Evolutionary conservation across 2,888 invertebrate genomes (phyloP).

Genomic region (Drepanosiphum platanoidis): DNA sequence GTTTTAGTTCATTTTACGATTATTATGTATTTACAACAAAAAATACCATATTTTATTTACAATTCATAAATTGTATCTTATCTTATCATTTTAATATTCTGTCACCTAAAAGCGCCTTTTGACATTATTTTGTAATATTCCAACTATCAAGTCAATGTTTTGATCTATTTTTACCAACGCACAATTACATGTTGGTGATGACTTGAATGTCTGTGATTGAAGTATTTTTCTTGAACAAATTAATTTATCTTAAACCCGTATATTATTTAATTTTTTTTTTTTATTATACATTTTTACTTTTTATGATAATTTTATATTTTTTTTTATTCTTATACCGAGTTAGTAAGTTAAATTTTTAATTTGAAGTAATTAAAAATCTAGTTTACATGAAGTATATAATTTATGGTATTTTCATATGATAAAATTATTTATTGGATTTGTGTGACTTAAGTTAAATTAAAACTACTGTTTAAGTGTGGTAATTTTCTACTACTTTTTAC

Average conservation of each 20-base stretch:
- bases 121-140: background rate
- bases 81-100: background rate
- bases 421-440: constrained; percentile 2
- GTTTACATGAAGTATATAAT: background rate
- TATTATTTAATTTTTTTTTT: background rate
- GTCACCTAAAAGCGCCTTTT: background rate
- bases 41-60: background rate
- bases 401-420: constrained; percentile 42
- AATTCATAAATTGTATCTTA: background rate
- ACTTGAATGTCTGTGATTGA: background rate
- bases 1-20: background rate
- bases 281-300: background rate
- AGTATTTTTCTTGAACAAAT: constrained; percentile 11
- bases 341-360: constrained; percentile 3
- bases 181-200: too few species aligned
- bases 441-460: constrained; percentile 33
- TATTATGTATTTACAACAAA: background rate
- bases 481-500: constrained; percentile 18
- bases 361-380: background rate
- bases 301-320: constrained; percentile 2
- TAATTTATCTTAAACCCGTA: background rate
- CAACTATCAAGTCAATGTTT: background rate
- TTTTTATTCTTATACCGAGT: background rate
- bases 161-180: background rate
- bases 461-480: constrained; percentile 19